Evolutionary conservation across 2,113 vertebrate species (phyloP).

Genomic region (Numenius arquata): DNA sequence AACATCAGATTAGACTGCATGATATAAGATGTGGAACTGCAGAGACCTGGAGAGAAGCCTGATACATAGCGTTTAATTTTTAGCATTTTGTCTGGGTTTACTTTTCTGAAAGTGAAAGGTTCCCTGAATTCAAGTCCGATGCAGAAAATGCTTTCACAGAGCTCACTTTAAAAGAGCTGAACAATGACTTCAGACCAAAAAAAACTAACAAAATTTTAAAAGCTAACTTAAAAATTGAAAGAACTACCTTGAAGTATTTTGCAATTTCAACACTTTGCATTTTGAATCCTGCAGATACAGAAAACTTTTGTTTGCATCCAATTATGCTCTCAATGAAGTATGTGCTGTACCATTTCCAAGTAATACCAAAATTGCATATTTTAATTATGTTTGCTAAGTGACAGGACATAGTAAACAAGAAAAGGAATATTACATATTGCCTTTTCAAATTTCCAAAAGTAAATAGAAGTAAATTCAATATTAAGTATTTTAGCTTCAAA

Average conservation of each 20-base stretch:
- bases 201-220: neutral
- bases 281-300: neutral
- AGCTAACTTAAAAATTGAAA: neutral
- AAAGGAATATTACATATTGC: neutral
- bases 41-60: neutral
- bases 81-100: neutral
- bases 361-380: neutral
- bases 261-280: neutral
- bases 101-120: neutral
- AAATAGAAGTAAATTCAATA: neutral
- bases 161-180: neutral
- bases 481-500: neutral
- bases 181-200: neutral
- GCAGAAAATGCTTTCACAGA: neutral
- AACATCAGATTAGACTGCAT: fast-evolving
- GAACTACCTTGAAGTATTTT: neutral
- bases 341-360: neutral
- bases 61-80: neutral
- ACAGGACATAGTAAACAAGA: neutral
- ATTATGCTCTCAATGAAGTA: neutral
- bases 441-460: neutral
- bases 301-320: neutral
- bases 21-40: too few species aligned
- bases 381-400: neutral
- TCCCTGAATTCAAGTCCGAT: neutral